Conservation (phyloP, 1,140 invertebrate genomes). For the Aphelenchoides fujianensis region DNA sequence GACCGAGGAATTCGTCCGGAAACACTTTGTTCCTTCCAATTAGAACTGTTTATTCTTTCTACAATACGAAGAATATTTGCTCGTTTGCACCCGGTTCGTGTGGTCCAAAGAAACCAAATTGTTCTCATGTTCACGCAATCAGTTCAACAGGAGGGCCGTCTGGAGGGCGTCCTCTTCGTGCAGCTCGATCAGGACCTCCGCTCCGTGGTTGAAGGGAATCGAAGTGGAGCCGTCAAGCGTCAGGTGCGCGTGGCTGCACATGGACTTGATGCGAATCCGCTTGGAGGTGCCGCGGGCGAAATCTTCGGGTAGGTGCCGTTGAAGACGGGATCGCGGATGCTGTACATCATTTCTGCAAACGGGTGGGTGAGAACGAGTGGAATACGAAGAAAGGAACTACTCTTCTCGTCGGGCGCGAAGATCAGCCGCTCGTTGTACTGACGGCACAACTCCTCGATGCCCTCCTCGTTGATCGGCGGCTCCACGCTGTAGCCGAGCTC, state of each 20-base stretch:
- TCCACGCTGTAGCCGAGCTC: slow-evolving; percentile 61
- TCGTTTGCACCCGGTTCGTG: too few species aligned
- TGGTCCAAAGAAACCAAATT: too few species aligned
- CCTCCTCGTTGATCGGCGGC: slow-evolving; percentile 68
- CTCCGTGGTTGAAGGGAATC: slow-evolving; percentile 89
- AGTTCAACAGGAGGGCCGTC: slow-evolving; percentile 69
- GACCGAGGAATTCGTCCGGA: not conserved
- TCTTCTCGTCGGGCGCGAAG: slow-evolving; percentile 54
- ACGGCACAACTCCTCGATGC: slow-evolving; percentile 74
- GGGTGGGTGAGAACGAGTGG: too few species aligned
- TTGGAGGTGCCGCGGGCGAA: slow-evolving; percentile 66
- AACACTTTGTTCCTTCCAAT: not conserved
- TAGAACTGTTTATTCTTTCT: too few species aligned
- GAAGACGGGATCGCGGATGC: slow-evolving; percentile 82
- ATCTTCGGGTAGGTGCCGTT: slow-evolving; percentile 63
- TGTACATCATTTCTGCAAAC: slow-evolving; percentile 78
- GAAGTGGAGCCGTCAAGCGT: slow-evolving; percentile 94
- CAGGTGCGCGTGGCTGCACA: slow-evolving; percentile 86
- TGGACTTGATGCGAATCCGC: slow-evolving; percentile 73
- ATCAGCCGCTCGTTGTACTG: slow-evolving; percentile 53
- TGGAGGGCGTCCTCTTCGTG: slow-evolving; percentile 79
- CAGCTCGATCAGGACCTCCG: slow-evolving; percentile 78
- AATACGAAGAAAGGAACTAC: slow-evolving; percentile 34
- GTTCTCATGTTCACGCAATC: too few species aligned
- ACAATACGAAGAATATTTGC: too few species aligned